Percentiles rank a stretch among this genome's conserved stretches.
Conservation (phyloP, 2,797 vertebrate genomes). For the Cyprinella venusta region DNA sequence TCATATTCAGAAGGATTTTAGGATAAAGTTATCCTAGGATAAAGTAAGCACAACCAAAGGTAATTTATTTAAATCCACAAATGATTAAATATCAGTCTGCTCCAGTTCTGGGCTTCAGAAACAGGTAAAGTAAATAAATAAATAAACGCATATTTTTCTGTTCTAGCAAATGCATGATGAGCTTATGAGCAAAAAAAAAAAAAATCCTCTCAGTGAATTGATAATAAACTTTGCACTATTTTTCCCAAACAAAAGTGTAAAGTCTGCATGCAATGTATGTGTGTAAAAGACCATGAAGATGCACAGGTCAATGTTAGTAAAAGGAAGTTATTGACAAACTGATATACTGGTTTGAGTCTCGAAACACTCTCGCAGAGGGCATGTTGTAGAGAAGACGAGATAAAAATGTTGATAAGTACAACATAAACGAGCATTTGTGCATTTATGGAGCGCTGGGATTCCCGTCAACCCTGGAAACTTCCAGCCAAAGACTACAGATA, state of each 20-base stretch:
- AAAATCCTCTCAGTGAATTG: not conserved
- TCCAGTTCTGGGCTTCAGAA: not conserved
- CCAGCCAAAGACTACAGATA: constrained; percentile 32
- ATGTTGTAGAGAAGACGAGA: not conserved
- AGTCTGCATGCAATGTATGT: no score
- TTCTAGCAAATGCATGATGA: not conserved
- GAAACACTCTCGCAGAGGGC: not conserved
- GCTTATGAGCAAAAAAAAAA: not conserved
- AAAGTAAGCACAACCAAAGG: not conserved
- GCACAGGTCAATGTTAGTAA: not conserved
- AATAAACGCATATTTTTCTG: not conserved
- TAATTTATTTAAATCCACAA: constrained; percentile 10
- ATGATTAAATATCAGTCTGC: constrained; percentile 9
- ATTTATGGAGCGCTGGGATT: constrained; percentile 29
- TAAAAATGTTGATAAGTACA: not conserved
- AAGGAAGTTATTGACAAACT: not conserved
- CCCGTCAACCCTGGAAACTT: constrained; percentile 40
- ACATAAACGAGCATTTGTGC: constrained; percentile 34
- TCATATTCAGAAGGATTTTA: constrained; percentile 3
- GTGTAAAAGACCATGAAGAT: not conserved
- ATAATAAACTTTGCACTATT: no score
- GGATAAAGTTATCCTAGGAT: constrained; percentile 1
- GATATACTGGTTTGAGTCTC: not conserved
- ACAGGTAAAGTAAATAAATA: not conserved
- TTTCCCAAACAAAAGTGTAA: no score